phyloP scores from a whole-genome alignment of 2,113 vertebrate species.

The Orycteropus afer region DNA sequence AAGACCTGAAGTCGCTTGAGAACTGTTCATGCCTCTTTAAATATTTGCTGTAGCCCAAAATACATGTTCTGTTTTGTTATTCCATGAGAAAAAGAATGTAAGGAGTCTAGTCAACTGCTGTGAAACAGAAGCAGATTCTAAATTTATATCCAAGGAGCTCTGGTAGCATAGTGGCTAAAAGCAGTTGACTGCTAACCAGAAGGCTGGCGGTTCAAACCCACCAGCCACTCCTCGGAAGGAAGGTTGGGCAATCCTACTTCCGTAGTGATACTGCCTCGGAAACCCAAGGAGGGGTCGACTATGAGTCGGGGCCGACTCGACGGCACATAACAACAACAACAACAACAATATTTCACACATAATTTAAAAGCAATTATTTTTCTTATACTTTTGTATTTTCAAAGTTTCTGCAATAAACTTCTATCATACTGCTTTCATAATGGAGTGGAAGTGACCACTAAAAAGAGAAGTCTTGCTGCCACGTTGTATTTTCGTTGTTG shows the following conservation, averaged over 20 bases:
- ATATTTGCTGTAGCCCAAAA: neutral
- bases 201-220: too few relatives aligned
- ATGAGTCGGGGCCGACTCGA: too few relatives aligned
- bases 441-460: neutral
- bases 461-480: neutral
- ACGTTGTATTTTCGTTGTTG: neutral
- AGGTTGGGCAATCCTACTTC: too few relatives aligned
- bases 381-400: neutral
- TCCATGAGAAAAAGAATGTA: neutral
- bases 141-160: neutral
- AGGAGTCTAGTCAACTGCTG: neutral
- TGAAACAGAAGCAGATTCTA: slow-evolving; percentile 2
- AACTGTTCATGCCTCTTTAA: slow-evolving; percentile 1
- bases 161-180: too few relatives aligned
- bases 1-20: neutral
- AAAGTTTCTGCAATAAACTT: neutral
- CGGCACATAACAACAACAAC: too few relatives aligned
- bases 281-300: too few relatives aligned
- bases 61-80: neutral
- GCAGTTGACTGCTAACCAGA: too few relatives aligned
- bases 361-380: neutral
- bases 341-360: neutral
- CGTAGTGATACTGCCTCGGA: too few relatives aligned
- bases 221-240: too few relatives aligned
- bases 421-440: neutral